Evolutionary conservation across 1,140 invertebrate species (phyloP).

Genomic region (Dendroctonus ponderosae): DNA sequence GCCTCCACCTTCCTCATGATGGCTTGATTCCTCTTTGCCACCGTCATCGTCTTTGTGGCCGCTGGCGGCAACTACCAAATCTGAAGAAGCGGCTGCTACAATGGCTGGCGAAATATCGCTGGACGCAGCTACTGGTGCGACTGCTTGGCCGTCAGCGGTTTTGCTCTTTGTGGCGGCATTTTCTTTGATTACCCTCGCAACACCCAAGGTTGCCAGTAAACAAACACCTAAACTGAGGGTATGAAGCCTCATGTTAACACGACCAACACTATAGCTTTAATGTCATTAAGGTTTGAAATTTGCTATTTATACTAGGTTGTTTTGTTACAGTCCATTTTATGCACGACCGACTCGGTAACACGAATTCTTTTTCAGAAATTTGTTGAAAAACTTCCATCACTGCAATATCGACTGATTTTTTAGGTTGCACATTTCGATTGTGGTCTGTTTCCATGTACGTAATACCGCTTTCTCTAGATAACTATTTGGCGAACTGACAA

Average conservation of each 20-base stretch:
- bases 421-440: slow-evolving; percentile 21
- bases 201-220: slow-evolving; percentile 7
- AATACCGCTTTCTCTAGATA: slow-evolving; percentile 27
- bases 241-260: slow-evolving; percentile 22
- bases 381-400: slow-evolving; percentile 11
- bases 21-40: slow-evolving; percentile 57
- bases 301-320: slow-evolving; percentile 30
- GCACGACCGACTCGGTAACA: slow-evolving; percentile 7
- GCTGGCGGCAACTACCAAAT: slow-evolving; percentile 54
- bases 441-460: slow-evolving; percentile 27
- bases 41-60: slow-evolving; percentile 55
- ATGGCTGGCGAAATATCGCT: background rate
- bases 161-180: background rate
- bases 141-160: background rate
- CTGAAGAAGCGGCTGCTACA: slow-evolving; percentile 54
- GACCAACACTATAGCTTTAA: slow-evolving; percentile 16
- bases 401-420: slow-evolving; percentile 20
- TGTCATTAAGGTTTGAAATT: slow-evolving; percentile 16
- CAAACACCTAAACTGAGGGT: slow-evolving; percentile 14
- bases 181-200: slow-evolving; percentile 7
- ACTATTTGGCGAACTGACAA: slow-evolving; percentile 23
- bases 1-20: slow-evolving; percentile 63
- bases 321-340: slow-evolving; percentile 26
- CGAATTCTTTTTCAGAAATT: slow-evolving; percentile 14
- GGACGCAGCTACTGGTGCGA: background rate